Conservation (phyloP, 2,888 invertebrate genomes). For the Nomada fucata region DNA sequence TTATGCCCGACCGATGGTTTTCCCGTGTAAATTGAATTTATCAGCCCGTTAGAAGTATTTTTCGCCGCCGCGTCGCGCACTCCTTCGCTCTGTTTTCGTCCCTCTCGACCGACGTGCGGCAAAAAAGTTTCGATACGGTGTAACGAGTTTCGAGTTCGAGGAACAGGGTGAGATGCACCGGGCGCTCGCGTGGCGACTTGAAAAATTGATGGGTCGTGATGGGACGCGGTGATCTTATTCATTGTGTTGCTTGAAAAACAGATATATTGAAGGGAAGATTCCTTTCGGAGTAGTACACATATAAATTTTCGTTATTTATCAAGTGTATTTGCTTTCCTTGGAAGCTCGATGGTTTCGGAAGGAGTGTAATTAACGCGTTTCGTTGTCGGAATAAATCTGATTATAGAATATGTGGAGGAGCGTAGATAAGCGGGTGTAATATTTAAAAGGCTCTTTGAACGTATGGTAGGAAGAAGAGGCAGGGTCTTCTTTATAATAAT, state of each 20-base stretch:
- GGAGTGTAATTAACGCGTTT: too few species aligned
- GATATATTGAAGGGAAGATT: too few species aligned
- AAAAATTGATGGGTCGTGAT: slow-evolving; percentile 16
- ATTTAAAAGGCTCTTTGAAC: too few species aligned
- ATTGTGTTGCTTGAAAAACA: slow-evolving; percentile 2
- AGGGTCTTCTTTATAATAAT: too few species aligned
- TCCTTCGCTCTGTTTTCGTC: background rate
- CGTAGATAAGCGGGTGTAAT: too few species aligned
- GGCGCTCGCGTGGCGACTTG: background rate
- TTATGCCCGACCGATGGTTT: slow-evolving; percentile 20
- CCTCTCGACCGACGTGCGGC: background rate
- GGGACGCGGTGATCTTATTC: background rate
- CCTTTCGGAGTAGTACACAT: too few species aligned
- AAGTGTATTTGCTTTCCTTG: too few species aligned
- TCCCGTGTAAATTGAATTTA: slow-evolving; percentile 45
- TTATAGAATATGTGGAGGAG: too few species aligned
- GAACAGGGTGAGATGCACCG: background rate
- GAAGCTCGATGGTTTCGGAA: too few species aligned
- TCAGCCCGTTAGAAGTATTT: slow-evolving; percentile 29
- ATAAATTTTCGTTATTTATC: too few species aligned
- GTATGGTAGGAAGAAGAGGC: too few species aligned
- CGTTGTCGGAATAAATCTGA: too few species aligned
- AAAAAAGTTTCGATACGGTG: background rate
- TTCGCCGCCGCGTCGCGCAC: background rate
- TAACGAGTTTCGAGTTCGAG: background rate